Base-by-base conservation (phyloP, 2,113 vertebrate genomes). In the Mesitornis unicolor region DNA sequence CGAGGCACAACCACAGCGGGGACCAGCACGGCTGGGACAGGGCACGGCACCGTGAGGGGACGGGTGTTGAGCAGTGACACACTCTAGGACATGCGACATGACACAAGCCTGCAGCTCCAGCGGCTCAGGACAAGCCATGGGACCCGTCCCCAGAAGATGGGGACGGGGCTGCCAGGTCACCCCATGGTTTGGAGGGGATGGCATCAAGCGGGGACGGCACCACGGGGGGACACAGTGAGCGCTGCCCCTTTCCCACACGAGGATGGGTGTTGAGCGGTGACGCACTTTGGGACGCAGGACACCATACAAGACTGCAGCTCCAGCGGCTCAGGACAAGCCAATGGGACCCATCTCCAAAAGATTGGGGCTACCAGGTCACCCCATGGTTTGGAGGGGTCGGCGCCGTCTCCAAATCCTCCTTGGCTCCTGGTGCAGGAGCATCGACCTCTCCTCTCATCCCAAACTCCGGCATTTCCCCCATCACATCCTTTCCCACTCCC, bases 201-300 rank as follows among this genome's bases (percentile, higher is more conserved):
- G 40, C 0, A n/a, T n/a, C n/a, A n/a, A n/a, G n/a, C n/a, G n/a
- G n/a, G n/a, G n/a, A n/a, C n/a, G n/a, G n/a, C n/a, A n/a, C n/a
- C n/a, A n/a, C n/a, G n/a, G n/a, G n/a, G n/a, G n/a, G n/a, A n/a
- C n/a, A n/a, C n/a, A n/a, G 31, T 1, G 2, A 42, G 22, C 21
- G 60, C 91, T 68, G 40, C 24, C 53, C 35, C 36, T n/a, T 20
- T 40, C 50, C 43, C 60, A 22, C 2, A 0, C 1, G 1, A 36
- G 35, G 48, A 70, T 0, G 1, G 33, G 36, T 4, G 38, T 15
- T 0, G 2, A 51, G 38, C 1, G 31, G 67, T 2, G 25, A 20
- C 3, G 40, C 2, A 0, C 18, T 24, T 22, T 8, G 53, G 60
- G 40, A 33, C 15, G 4, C 8, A 2, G 43, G 74, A 56, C 2